Base-by-base conservation (phyloP, 2,797 vertebrate genomes). In the Crenichthys baileyi region DNA sequence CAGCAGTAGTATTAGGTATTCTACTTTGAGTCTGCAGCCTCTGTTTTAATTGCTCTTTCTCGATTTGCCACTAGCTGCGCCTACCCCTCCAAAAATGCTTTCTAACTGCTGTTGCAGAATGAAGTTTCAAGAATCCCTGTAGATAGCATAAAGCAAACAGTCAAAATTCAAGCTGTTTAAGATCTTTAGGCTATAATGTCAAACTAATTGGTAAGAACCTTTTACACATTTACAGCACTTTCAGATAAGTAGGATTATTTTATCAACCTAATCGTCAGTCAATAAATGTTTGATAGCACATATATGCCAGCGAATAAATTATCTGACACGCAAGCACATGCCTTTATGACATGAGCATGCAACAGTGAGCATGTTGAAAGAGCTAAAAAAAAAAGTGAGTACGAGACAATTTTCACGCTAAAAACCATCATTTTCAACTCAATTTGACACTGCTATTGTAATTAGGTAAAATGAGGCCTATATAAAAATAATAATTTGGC, bases 1-100 rank as follows among this genome's bases (percentile, higher is more conserved):
- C 26, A 39, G 24, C 58, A 7, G 41, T 77, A 78, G 85, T 65
- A 81, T 46, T 58, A 76, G 29, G 31, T 65, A 36, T 61, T 15
- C 60, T 61, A 16, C 58, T 5, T 31, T 65, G 29, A 18, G 7
- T 65, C 18, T 41, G 39, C 20, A 68, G 22, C 36, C 41, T 11
- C 24, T 0, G 22, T 5, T 41, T 44, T n/a, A 39, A 68, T 68
- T n/a, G 11, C 65, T 44, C 39, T 44, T n/a, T 39, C 65, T 68
- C 7, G 5, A 68, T n/a, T 68, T 41, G 39, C 1, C n/a, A 68
- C 65, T 44, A 16, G 22, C 11, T n/a, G 22, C 5, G 5, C 65
- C 22, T 11, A 44, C 9, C 41, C 2, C 22, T 68, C 65, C 39
- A 24, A 44, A 68, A 68, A 68, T 68, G 39, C 39, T 68, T 46